Evolutionary conservation across 2,888 invertebrate species (phyloP), one percentile per base, ranked within the genome.

Genomic region (Torymus auratus): DNA sequence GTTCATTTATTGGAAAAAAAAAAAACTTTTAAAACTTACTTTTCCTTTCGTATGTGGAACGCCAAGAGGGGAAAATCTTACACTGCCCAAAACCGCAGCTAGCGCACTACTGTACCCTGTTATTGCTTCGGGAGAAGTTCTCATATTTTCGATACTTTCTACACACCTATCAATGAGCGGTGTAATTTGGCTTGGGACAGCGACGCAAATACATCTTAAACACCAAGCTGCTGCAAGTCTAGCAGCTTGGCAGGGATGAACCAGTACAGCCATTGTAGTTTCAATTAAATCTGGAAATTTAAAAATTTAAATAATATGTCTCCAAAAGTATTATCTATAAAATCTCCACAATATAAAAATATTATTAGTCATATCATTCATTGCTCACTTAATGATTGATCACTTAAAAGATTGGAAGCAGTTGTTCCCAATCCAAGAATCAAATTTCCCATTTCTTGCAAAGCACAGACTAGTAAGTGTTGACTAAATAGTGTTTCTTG

Each of bases 21-120:
- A n/a, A n/a, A n/a, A n/a, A n/a, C n/a, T n/a, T n/a, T 60, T 5
- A 20, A n/a, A 56, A 81, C 80, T 85, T 85, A 98, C 96, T 92
- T 99, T 99, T 83, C 99, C 98, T 87, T 98, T 97, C 50, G 97
- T 97, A 91, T 99, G 98, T 0, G 99, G 99, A 60, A 99, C 96
- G 17, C 99, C 98, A 14, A 98, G 92, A 0, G 97, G 97, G 2
- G 98, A 98, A 71, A 96, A 93, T 65, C 96, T 94, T 0, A 97
- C 97, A 75, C 98, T 97, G 20, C 99, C 98, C 68, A 99, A 92
- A 82, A 99, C 95, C 0, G 99, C 97, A 50, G 99, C 97, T 83
- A 99, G 92, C 0, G 99, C 99, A 87, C 96, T 95, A 87, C 98
- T 98, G 89, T 98, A 99, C 7, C 99, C 97, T 92, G 96, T 94